Evolutionary conservation across 2,888 invertebrate species (phyloP), one percentile per base, ranked within the genome.

Genomic region (Pyrrhosoma nymphula): DNA sequence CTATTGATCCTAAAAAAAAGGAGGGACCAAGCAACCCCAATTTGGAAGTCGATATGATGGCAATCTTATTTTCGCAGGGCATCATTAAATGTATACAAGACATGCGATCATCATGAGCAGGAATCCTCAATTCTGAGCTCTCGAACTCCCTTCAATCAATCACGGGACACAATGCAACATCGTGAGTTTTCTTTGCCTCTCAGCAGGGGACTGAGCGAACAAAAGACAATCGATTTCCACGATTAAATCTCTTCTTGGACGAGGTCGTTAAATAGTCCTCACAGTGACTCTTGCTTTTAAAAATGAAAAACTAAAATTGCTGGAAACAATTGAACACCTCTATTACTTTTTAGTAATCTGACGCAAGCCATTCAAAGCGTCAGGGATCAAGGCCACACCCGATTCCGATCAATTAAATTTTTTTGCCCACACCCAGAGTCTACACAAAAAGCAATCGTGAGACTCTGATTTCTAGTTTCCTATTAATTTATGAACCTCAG

Each of bases 171-270:
- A 82, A 82, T 35, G 14, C 82, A 82, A 35, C 18, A 30, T 35
- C 35, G 30, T 30, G 82, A 18, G 82, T 82, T 82, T 82, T 82
- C 82, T 14, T 16, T 30, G 82, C 35, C 30, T 82, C 82, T 14
- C 82, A 82, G 82, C 82, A 82, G 82, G 82, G 12, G 82, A 35
- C 35, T 82, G 82, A 26, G 18, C 35, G 82, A 82, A 82, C 82
- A 82, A 82, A 82, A 82, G 82, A 14, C 82, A 82, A 82, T 82
- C 82, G 82, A 82, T 82, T 82, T 82, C 82, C 30, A 35, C 30
- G 82, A 82, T 82, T 35, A 82, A 35, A 82, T 82, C 82, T 82
- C 82, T 82, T 82, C 35, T 35, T 35, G 82, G 35, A 82, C 82
- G 35, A 82, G 30, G 82, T 82, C 35, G 35, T 82, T 82, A 35